phyloP scores from a whole-genome alignment of 2,797 vertebrate species.

The Chaetophractus vellerosus region DNA sequence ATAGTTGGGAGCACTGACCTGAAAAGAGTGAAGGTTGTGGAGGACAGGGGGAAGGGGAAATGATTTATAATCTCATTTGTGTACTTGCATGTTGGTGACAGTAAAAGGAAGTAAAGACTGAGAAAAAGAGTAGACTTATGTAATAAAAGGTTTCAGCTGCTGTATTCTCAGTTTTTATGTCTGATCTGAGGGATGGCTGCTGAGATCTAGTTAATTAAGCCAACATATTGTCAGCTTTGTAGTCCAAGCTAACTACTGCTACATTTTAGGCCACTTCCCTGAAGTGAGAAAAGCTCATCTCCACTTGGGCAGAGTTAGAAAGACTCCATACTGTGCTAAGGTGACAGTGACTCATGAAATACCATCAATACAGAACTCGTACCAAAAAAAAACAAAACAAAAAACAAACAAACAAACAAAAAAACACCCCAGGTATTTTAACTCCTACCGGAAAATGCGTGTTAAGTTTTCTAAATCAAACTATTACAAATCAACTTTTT shows the following conservation, averaged over 20 bases:
- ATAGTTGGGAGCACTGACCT: neutral
- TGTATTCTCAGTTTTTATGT: neutral
- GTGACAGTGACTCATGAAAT: neutral
- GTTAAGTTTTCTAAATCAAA: constrained; percentile 9
- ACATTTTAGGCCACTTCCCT: neutral
- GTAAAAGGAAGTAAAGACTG: neutral
- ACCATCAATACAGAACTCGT: neutral
- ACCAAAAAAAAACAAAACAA: constrained; percentile 18
- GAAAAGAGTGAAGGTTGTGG: neutral
- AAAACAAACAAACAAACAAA: no score
- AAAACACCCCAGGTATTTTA: neutral
- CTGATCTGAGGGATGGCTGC: neutral
- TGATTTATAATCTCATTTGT: neutral
- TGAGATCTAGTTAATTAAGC: neutral
- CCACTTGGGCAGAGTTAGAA: neutral
- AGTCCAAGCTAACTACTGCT: neutral
- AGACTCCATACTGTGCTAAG: neutral
- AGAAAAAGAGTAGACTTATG: neutral
- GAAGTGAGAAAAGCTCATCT: neutral
- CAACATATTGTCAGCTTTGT: neutral
- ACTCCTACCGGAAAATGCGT: constrained; percentile 8
- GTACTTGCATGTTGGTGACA: neutral
- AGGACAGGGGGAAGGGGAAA: neutral
- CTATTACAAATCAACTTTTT: neutral
- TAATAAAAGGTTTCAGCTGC: neutral